Conservation (phyloP, 2,888 invertebrate species). For the Ametastegia equiseti region DNA sequence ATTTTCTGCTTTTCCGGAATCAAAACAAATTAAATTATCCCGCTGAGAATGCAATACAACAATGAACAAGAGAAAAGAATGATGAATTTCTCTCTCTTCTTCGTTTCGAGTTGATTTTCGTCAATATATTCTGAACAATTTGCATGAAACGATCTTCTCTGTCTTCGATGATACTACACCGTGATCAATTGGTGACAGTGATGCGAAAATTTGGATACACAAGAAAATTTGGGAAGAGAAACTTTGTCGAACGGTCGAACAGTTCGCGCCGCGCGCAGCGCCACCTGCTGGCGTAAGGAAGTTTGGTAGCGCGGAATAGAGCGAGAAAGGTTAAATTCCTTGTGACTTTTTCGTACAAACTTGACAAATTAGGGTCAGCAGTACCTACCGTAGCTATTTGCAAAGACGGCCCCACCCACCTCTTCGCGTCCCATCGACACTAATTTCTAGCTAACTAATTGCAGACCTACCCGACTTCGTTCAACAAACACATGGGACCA, state of each 20-base stretch:
- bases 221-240: not conserved
- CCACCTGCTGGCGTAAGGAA: not conserved
- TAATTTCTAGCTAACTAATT: constrained; percentile 30
- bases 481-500: constrained; percentile 8
- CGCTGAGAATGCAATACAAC: not conserved
- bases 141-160: not conserved
- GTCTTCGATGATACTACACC: not conserved
- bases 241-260: not conserved
- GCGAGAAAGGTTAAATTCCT: not conserved
- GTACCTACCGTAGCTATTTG: constrained; percentile 5
- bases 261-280: not conserved
- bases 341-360: constrained; percentile 9
- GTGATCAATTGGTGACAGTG: not conserved
- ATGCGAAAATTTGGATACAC: not conserved
- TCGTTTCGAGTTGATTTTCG: not conserved
- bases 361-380: constrained; percentile 36
- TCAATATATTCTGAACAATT: not conserved
- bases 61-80: not conserved
- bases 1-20: not conserved
- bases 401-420: not conserved
- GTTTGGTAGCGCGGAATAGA: not conserved
- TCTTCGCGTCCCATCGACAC: constrained; percentile 3
- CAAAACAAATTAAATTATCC: not conserved
- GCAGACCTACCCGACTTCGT: constrained; percentile 5
- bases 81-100: not conserved